Conservation (phyloP, 2,113 vertebrate genomes). For the Chloropsis cyanopogon region DNA sequence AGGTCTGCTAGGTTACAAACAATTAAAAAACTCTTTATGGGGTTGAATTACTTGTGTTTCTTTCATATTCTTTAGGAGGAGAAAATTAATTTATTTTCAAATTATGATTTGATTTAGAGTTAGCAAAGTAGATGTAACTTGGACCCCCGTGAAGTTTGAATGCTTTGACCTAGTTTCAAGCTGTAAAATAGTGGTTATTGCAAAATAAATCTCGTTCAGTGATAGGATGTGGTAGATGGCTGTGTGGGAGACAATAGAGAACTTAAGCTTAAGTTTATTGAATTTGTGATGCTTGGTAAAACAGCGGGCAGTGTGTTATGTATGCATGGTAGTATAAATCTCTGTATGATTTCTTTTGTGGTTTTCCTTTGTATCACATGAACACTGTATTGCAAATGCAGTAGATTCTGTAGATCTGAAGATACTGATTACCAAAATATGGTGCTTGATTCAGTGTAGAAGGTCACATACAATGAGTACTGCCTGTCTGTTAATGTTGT, state of each 20-base stretch:
- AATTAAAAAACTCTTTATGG: neutral
- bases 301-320: conserved; percentile 12
- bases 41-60: neutral
- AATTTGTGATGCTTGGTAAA: conserved; percentile 43
- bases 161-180: neutral
- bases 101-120: neutral
- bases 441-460: neutral
- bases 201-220: neutral
- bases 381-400: neutral
- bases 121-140: neutral
- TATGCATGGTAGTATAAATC: neutral
- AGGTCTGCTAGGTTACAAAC: neutral
- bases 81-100: neutral
- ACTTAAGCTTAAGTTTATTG: conserved; percentile 10
- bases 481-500: neutral
- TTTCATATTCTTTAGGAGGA: neutral
- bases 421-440: neutral
- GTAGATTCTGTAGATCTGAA: neutral
- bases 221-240: conserved; percentile 14
- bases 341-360: conserved; percentile 4
- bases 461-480: neutral
- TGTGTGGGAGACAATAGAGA: neutral
- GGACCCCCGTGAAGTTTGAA: neutral
- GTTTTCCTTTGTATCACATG: neutral
- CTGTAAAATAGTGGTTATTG: neutral